These are phyloP conservation scores for Acanthosoma haemorrhoidale DNA, from an alignment of 2,888 invertebrate species.

Conservation along the genomic window DNA sequence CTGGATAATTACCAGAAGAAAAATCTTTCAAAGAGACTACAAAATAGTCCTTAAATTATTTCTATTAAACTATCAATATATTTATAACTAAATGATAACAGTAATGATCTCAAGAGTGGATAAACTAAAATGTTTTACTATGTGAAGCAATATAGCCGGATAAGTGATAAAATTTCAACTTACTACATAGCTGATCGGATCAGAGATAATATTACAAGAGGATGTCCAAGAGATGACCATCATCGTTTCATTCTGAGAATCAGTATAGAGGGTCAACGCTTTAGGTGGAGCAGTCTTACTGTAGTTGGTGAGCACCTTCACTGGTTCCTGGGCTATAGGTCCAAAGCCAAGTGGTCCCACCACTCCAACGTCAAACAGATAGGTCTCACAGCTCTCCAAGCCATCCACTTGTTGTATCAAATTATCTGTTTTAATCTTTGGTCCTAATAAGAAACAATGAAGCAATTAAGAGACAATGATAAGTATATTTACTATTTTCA, in stretches of 20 bases:
- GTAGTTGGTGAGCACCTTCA: conserved; percentile 56
- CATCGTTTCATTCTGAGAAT: conserved; percentile 37
- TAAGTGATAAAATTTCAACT: conserved; percentile 43
- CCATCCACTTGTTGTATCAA: conserved; percentile 55
- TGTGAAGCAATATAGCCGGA: background rate
- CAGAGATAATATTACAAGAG: conserved; percentile 56
- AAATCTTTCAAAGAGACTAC: too few species aligned
- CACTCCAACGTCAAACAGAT: conserved; percentile 65
- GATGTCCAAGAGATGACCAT: conserved; percentile 67
- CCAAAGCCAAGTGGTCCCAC: conserved; percentile 61
- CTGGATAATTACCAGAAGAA: too few species aligned
- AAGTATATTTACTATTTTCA: too few species aligned
- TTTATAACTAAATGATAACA: background rate
- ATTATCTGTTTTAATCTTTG: conserved; percentile 51
- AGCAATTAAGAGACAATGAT: background rate
- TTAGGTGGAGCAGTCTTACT: conserved; percentile 64
- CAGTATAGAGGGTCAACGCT: conserved; percentile 51
- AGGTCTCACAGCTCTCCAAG: conserved; percentile 67
- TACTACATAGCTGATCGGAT: conserved; percentile 57
- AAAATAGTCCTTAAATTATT: too few species aligned
- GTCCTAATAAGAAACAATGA: conserved; percentile 45
- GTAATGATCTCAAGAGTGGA: background rate
- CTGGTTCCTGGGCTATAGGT: conserved; percentile 53
- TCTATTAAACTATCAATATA: too few species aligned
- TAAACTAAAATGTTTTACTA: background rate